Base-by-base conservation (phyloP, 2,888 invertebrate species). In the Nudaria mundana region DNA sequence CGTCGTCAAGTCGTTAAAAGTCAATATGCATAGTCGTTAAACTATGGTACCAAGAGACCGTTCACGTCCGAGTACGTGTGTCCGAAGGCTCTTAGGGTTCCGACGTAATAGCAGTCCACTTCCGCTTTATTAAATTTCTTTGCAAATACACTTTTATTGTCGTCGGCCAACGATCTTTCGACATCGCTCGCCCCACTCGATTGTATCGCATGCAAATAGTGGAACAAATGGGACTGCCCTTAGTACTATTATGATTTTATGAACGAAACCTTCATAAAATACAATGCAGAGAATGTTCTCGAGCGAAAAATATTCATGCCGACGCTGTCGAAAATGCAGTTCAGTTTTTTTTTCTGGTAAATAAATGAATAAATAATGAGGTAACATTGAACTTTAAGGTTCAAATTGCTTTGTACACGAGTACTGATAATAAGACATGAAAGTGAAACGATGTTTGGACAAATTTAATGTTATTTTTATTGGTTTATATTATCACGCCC, bases 121-220 rank as follows among this genome's bases (percentile, higher is more conserved):
- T 88, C 86, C 85, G 84, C 87, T 79, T 87, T 88, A 88, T 87
- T 88, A 88, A 87, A 88, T 88, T 87, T 88, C 88, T 86, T 85
- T 75, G 85, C 87, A 87, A 88, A 87, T 81, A 87, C 80, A 81
- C 76, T 86, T 87, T 88, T 88, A 88, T 82, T 84, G 83, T 76
- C 74, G 68, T 62, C 74, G 66, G 63, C 76, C 80, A 67, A 71
- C 76, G 81, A 81, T 82, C 83, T 81, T 78, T 78, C 76, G 76
- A 76, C 77, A 66, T 64, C 70, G 70, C 71, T 77, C 79, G 80
- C 78, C 76, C 76, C 74, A 57, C 63, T 64, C 69, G 76, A 74
- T 80, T 83, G 81, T 81, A 81, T 84, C 78, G 76, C 75, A 86
- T 84, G 87, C 84, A 86, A 87, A 87, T 83, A 86, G 71, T 73